Evolutionary conservation across 1,140 invertebrate genomes (phyloP), one percentile per base, ranked within the genome.

Genomic region (Drosophila santomea): DNA sequence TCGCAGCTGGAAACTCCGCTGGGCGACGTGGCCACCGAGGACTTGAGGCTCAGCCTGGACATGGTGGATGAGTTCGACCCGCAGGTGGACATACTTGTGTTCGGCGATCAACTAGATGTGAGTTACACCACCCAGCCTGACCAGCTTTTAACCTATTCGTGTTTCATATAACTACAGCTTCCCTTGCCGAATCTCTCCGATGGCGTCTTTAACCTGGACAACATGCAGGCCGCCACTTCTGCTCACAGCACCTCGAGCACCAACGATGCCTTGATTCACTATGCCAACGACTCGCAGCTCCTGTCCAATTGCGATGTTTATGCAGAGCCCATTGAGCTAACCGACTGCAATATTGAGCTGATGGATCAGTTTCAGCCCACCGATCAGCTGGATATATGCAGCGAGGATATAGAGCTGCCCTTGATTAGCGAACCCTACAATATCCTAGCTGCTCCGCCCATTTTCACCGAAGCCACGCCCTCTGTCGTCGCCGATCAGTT

Each of bases 321-420:
- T 43, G 74, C 47, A 0, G 79, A 86, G 45, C 56, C 71, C 50
- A 41, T 91, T 4, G 84, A 90, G 41, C 44, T 90, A 5, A 90
- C 85, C 3, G 90, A 91, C 41, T 91, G 90, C 67, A 92, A 91
- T 38, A 91, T 91, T 44, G 90, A 91, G 32, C 58, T 91, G 5
- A 91, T 91, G 90, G 90, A 91, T 63, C 83, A 91, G 36, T 91
- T 78, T 51, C 84, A 91, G 51, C 60, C 88, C 12, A 91, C 90
- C 10, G 78, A 91, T 64, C 90, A 91, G 64, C 83, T 91, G 7
- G 90, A 91, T 54, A 45, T 91, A n/a, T 79, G 69, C 48, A 91
- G 88, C 50, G 90, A 79, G 6, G 90, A 92, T 4, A 86, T 91
- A 43, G 71, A 79, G 43, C 17, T 91, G 51, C 91, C 81, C 6